phyloP scores from a whole-genome alignment of 2,888 invertebrate species.

The Brenthis ino region DNA sequence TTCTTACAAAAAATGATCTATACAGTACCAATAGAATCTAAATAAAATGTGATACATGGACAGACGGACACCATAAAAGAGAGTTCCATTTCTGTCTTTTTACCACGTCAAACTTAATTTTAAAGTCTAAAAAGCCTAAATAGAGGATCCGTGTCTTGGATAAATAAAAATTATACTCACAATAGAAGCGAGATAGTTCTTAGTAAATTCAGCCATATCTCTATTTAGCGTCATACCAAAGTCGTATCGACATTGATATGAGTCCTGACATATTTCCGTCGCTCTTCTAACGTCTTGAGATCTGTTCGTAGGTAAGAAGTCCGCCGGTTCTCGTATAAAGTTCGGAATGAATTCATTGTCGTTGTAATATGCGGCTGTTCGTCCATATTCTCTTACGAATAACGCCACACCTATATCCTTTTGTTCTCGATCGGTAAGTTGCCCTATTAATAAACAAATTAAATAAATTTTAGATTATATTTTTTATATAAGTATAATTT shows the following conservation, averaged over 20 bases:
- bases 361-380: slow-evolving; percentile 90
- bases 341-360: slow-evolving; percentile 90
- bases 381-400: slow-evolving; percentile 90
- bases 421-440: slow-evolving; percentile 90
- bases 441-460: slow-evolving; percentile 79
- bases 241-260: slow-evolving; percentile 94
- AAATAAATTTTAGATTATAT: no score
- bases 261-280: slow-evolving; percentile 88
- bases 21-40: no score
- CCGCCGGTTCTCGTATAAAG: slow-evolving; percentile 85
- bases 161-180: slow-evolving; percentile 57
- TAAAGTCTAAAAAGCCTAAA: no score
- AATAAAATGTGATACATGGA: no score
- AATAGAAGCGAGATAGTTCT: slow-evolving; percentile 88
- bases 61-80: no score
- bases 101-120: no score
- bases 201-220: slow-evolving; percentile 93
- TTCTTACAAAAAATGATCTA: no score
- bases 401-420: slow-evolving; percentile 87
- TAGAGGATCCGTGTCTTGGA: no score
- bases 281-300: slow-evolving; percentile 85
- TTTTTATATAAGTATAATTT: no score
- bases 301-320: slow-evolving; percentile 89
- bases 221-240: slow-evolving; percentile 92
- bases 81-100: no score